Evolutionary conservation across 2,113 vertebrate species (phyloP), one percentile per base, ranked within the genome.

Genomic region (Sturnus vulgaris): DNA sequence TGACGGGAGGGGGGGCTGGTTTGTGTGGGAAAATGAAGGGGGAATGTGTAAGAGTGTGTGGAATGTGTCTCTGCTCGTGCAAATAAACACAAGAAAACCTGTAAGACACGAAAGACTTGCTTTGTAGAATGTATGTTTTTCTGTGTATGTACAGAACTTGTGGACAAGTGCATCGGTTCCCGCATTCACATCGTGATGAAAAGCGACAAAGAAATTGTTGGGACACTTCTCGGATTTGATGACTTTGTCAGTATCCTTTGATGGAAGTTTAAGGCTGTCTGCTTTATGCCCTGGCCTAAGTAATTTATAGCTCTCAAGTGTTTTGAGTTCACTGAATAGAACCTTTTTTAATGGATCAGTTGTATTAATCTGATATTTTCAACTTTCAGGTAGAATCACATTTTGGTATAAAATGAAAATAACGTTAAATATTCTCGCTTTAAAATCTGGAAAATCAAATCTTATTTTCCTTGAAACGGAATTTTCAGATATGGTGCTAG

Each of bases 211-310:
- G 99, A 99, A 94, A 99, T 99, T 12, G 99, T 99, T 35, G 99
- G 99, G 30, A 99, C 99, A 0, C 98, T 99, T 80, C 96, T 99
- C 46, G 99, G 99, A 11, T 99, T 99, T 52, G 99, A 99, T 78
- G 99, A 99, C 94, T 99, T 99, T 72, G 99, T 99, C 98, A 99
- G 99, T 99, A 99, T 99, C 99, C 98, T 99, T 98, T 97, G 13
- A 35, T 77, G 59, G 8, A 33, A 44, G 6, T 23, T 39, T 42
- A 42, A 50, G 30, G 15, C 31, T 8, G 0, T 16, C 9, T 11
- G 1, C 65, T 69, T 37, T 21, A 8, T 40, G 15, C 33, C 65
- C n/a, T 24, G 4, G 10, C 21, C 33, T 12, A 10, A 15, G 39
- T 72, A 1, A 12, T 30, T n/a, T 84, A 7, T 23, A 61, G 12